Conservation (phyloP, 2,797 vertebrate species). For the Micrastur ruficollis region DNA sequence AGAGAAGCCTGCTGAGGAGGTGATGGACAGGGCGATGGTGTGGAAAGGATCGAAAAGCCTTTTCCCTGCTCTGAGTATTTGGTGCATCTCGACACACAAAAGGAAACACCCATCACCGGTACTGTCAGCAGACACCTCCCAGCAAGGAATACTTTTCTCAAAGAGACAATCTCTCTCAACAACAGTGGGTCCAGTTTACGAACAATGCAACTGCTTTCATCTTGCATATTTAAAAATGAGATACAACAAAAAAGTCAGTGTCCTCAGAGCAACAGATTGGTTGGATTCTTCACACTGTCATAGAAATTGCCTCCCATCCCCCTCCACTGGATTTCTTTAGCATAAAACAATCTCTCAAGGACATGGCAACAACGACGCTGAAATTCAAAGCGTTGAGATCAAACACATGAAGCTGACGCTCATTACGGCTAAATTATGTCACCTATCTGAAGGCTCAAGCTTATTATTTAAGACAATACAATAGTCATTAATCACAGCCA, state of each 20-base stretch:
- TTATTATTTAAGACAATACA: constrained; percentile 55
- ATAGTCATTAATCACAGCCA: constrained; percentile 50
- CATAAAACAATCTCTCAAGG: constrained; percentile 35
- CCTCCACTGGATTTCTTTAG: not conserved
- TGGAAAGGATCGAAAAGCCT: not conserved
- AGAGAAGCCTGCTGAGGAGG: not conserved
- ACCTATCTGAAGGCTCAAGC: constrained; percentile 26
- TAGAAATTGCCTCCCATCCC: not conserved
- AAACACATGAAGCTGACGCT: constrained; percentile 21
- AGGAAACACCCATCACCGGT: not conserved
- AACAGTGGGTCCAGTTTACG: not conserved
- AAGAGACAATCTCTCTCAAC: not conserved
- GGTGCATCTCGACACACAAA: not conserved
- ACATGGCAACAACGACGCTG: not conserved
- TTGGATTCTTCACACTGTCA: not conserved
- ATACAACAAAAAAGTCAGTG: not conserved
- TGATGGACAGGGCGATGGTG: accelerated
- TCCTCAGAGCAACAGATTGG: not conserved
- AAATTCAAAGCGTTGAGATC: constrained; percentile 38
- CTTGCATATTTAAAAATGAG: not conserved
- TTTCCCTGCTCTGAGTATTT: not conserved
- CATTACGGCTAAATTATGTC: constrained; percentile 32
- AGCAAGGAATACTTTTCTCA: not conserved
- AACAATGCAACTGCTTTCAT: not conserved
- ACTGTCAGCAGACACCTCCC: not conserved